Evolutionary conservation across 1,140 invertebrate species (phyloP).

Genomic region (Holotrichia oblita): DNA sequence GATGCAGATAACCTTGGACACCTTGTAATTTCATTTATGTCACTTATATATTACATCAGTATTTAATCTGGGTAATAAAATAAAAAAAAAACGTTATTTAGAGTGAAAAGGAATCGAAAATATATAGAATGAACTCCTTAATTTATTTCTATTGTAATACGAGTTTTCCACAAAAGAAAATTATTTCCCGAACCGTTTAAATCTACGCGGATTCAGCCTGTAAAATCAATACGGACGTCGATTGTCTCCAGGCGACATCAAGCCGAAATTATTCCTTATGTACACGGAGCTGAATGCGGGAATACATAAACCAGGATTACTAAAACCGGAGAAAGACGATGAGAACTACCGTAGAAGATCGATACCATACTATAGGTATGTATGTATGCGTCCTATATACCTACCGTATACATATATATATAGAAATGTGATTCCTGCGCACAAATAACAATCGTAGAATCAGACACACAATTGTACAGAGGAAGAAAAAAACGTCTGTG

Average conservation of each 20-base stretch:
- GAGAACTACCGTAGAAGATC: conserved; percentile 10
- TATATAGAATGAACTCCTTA: too few relatives aligned
- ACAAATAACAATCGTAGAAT: conserved; percentile 56
- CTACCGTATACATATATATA: not conserved
- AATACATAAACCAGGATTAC: conserved; percentile 20
- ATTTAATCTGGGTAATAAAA: too few relatives aligned
- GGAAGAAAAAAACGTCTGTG: conserved; percentile 47
- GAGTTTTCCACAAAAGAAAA: not conserved
- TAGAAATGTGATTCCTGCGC: conserved; percentile 47
- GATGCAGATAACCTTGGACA: too few relatives aligned
- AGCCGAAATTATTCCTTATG: not conserved
- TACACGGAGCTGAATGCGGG: not conserved
- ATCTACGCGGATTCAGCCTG: not conserved
- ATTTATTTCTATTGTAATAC: too few relatives aligned
- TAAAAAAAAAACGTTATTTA: too few relatives aligned
- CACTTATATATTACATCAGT: too few relatives aligned
- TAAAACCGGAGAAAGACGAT: not conserved
- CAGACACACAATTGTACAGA: conserved; percentile 52
- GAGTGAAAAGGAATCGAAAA: too few relatives aligned
- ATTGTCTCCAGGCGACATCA: conserved; percentile 9
- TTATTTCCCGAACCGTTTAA: not conserved
- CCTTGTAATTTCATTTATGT: too few relatives aligned
- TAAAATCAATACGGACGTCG: conserved; percentile 8
- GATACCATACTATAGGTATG: not conserved
- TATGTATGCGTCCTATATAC: not conserved